Conservation (phyloP, 2,797 vertebrate genomes). For the Melanotaenia pygmaea region DNA sequence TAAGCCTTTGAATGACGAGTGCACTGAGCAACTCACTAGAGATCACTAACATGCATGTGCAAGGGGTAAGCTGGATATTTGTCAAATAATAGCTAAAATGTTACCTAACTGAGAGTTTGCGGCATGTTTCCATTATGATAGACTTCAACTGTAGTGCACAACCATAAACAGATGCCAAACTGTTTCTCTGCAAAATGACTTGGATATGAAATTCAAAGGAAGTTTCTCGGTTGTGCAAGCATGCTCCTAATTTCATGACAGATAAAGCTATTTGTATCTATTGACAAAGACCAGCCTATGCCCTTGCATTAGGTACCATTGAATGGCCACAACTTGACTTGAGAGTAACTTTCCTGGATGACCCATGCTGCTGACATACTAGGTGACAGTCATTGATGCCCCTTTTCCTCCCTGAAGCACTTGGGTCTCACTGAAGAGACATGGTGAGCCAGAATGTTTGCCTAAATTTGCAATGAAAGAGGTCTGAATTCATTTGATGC, state of each 20-base stretch:
- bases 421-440: slow-evolving; percentile 63
- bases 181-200: slow-evolving; percentile 20
- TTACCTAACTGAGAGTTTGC: slow-evolving; percentile 55
- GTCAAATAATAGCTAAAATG: slow-evolving; percentile 70
- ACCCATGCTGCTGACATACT: slow-evolving; percentile 80
- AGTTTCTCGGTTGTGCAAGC: slow-evolving; percentile 54
- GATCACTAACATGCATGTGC: slow-evolving; percentile 88
- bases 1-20: slow-evolving; percentile 80
- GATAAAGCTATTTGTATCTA: slow-evolving; percentile 67
- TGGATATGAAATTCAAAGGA: slow-evolving; percentile 26
- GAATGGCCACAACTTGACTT: slow-evolving; percentile 88
- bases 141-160: slow-evolving; percentile 20
- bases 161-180: slow-evolving; percentile 22
- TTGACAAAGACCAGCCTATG: slow-evolving; percentile 81
- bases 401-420: slow-evolving; percentile 53
- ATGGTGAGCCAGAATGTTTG: slow-evolving; percentile 73
- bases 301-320: slow-evolving; percentile 84
- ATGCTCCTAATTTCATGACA: slow-evolving; percentile 56
- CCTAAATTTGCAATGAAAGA: slow-evolving; percentile 37
- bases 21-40: slow-evolving; percentile 81
- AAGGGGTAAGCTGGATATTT: slow-evolving; percentile 82
- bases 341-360: slow-evolving; percentile 85
- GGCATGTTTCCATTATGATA: slow-evolving; percentile 63
- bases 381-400: slow-evolving; percentile 62
- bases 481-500: slow-evolving; percentile 30